These are phyloP conservation scores for Chionomys nivalis DNA, from an alignment of 2,113 vertebrate species.

Conservation along the genomic window DNA sequence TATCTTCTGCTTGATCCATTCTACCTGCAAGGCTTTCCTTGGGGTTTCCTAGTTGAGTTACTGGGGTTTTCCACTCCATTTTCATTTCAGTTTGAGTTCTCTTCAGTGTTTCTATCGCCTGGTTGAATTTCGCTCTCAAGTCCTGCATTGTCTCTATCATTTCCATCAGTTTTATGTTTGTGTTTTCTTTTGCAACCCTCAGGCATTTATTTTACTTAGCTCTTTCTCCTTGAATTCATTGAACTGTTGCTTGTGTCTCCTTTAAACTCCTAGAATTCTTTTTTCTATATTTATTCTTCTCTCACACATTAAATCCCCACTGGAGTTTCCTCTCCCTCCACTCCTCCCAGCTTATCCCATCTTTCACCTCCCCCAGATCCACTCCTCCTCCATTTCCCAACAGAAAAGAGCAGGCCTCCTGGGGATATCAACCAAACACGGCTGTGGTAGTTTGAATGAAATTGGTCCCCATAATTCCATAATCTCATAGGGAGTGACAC, in stretches of 20 bases:
- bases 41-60: not conserved
- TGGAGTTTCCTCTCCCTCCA: too few relatives aligned
- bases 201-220: not conserved
- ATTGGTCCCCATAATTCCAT: too few relatives aligned
- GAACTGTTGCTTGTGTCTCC: not conserved
- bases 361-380: too few relatives aligned
- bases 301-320: too few relatives aligned
- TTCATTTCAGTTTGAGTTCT: not conserved
- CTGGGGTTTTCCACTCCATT: not conserved
- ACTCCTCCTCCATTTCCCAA: too few relatives aligned
- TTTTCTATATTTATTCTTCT: too few relatives aligned
- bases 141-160: not conserved
- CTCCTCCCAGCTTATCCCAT: too few relatives aligned
- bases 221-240: not conserved
- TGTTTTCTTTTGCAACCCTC: not conserved
- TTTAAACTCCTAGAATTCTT: not conserved
- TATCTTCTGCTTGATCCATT: not conserved
- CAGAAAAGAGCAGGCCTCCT: too few relatives aligned
- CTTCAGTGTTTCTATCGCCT: too few relatives aligned
- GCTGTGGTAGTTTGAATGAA: too few relatives aligned
- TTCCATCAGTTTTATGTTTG: not conserved
- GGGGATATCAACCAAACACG: too few relatives aligned
- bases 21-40: not conserved
- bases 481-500: too few relatives aligned
- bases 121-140: not conserved